Base-by-base conservation (phyloP, 1,140 invertebrate species). In the Pissodes strobi region DNA sequence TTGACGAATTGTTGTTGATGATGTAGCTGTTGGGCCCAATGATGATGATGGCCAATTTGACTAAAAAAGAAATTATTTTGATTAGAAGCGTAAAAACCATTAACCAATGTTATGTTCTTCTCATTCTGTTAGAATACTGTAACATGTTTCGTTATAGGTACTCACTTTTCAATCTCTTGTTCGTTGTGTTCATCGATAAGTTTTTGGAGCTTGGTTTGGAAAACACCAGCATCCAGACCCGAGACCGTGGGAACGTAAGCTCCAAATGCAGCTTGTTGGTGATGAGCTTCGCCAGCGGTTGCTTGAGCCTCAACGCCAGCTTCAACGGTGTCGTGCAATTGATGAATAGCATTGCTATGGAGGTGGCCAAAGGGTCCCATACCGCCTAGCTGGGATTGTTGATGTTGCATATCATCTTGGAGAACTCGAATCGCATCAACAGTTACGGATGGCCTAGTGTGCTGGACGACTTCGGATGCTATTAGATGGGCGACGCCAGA, bases 21-120 rank as follows among this genome's bases (percentile, higher is more conserved):
- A 2, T 46, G 43, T 18, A 46, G 6, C 21, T 46, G 43, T 46
- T 46, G 43, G 43, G 19, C 43, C 17, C 43, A 46, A 46, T 46
- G 43, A 46, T 46, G 43, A 46, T 46, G 43, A 12, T 46, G 43
- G 13, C 6, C 21, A 46, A 46, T 46, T 46, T 46, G 17, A 21
- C 43, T 46, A 46, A 3, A 18, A 46, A 46, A 46, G 18, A 1
- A 46, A 21, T 46, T 46, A 18, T 46, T 19, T 12, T n/a, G n/a
- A n/a, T n/a, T n/a, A n/a, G n/a, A n/a, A n/a, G n/a, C n/a, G n/a
- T n/a, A n/a, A n/a, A n/a, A n/a, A 22, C 10, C 10, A 22, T 46
- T 18, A 46, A 21, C 9, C 4, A 22, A 46, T 15, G 12, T 2
- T 21, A 46, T n/a, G n/a, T n/a, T n/a, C n/a, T n/a, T n/a, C n/a